phyloP scores from a whole-genome alignment of 2,888 invertebrate genomes.

The Exephanes ischioxanthus region DNA sequence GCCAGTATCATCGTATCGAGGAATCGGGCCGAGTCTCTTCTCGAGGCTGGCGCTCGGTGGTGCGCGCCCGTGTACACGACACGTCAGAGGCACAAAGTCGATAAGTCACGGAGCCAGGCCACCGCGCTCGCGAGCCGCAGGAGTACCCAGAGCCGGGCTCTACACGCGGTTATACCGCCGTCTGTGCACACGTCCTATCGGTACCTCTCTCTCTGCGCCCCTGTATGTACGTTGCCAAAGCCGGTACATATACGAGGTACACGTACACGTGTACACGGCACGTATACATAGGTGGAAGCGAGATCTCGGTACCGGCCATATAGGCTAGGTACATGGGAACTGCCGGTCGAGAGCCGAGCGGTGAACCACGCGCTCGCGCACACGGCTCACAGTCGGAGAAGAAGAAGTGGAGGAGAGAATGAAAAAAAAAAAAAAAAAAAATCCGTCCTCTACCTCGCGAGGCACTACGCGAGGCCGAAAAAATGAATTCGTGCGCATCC shows the following conservation, averaged over 20 bases:
- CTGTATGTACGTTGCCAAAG: slow-evolving; percentile 11
- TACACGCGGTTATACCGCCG: slow-evolving; percentile 57
- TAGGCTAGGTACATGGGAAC: slow-evolving; percentile 84
- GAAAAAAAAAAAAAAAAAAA: slow-evolving; percentile 67
- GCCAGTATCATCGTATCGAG: slow-evolving; percentile 23
- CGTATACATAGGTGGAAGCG: slow-evolving; percentile 65
- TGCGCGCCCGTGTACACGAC: slow-evolving; percentile 72
- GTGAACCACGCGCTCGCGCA: slow-evolving; percentile 66
- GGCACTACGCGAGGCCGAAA: slow-evolving; percentile 80
- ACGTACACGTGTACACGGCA: neutral
- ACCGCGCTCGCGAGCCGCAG: slow-evolving; percentile 61
- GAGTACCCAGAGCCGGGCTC: slow-evolving; percentile 36
- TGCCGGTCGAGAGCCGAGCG: slow-evolving; percentile 69
- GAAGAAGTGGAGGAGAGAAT: neutral
- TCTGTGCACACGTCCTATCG: slow-evolving; percentile 50
- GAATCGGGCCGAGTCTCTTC: slow-evolving; percentile 50
- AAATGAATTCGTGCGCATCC: slow-evolving; percentile 85
- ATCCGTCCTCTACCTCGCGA: slow-evolving; percentile 60
- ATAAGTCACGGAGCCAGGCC: slow-evolving; percentile 80
- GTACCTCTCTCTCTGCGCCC: slow-evolving; percentile 1
- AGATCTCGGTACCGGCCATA: slow-evolving; percentile 79
- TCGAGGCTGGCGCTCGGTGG: slow-evolving; percentile 25
- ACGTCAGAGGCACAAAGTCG: slow-evolving; percentile 78
- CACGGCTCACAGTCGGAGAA: slow-evolving; percentile 57
- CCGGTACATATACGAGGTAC: slow-evolving; percentile 56